Evolutionary conservation across 1,140 invertebrate species (phyloP), one percentile per base, ranked within the genome.

Genomic region (Calliopsis andreniformis): DNA sequence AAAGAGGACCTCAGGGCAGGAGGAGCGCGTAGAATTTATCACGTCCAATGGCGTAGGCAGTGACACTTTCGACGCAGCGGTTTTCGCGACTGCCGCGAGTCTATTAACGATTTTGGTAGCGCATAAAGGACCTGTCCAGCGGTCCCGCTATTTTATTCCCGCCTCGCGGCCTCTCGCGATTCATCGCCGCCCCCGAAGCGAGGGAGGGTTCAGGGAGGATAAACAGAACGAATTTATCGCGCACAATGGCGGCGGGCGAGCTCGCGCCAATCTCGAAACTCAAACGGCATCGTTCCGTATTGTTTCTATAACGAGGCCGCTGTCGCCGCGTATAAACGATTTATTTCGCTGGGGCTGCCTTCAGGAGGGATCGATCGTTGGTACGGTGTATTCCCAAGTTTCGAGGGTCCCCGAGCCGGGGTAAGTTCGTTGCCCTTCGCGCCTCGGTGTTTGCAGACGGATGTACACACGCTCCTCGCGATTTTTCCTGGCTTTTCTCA

Each of bases 1-100:
- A 69, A 42, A 39, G 45, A 10, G 30, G 56, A 7, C 18, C 18
- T 5, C 4, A 25, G 20, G 14, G 0, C 14, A 23, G 23, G 12
- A 20, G 35, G 42, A n/a, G 30, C n/a, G 35, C 43, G 61, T 28
- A 66, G 70, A 79, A 79, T 80, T 80, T 78, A 80, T 83, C 39
- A 51, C 51, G 25, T 16, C 53, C 67, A 80, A 47, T 83, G 66
- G 77, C 80, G 66, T 71, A 76, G 47, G 63, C 51, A 8, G 63
- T 25, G 28, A 67, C 45, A 76, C 58, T 4, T 0, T 14, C 43
- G 62, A 30, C 14, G 35, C 64, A 23, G 18, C 16, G 43, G 47
- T 63, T 39, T 56, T 51, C 39, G 35, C 69, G 35, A 35, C 25
- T 28, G 12, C 14, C 28, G 25, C 39, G n/a, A 39, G 53, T 42